phyloP scores from a whole-genome alignment of 2,888 invertebrate genomes.

The Himalopsyche japonica region DNA sequence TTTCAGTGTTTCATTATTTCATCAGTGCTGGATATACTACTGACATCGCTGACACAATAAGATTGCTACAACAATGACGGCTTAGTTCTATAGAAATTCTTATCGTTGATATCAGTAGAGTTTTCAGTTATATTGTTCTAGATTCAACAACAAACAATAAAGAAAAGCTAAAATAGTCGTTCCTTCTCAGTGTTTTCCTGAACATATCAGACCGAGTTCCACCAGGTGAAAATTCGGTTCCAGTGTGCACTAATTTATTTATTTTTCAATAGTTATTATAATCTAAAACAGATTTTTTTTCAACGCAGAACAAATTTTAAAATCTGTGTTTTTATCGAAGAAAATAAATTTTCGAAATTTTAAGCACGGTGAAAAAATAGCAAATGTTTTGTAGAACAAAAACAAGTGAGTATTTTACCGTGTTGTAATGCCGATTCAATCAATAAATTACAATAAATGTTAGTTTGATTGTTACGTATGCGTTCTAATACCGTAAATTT shows the following conservation, averaged over 20 bases:
- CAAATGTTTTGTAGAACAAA: too few relatives aligned
- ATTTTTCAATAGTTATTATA: not conserved
- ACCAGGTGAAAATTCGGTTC: not conserved
- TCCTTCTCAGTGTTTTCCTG: not conserved
- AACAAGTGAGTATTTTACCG: too few relatives aligned
- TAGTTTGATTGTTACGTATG: too few relatives aligned
- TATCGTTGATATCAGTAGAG: not conserved
- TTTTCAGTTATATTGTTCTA: not conserved
- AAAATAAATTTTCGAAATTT: too few relatives aligned
- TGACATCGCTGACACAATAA: not conserved
- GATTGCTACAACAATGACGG: not conserved
- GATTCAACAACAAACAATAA: not conserved
- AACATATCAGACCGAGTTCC: not conserved
- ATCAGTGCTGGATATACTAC: not conserved
- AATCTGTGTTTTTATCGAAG: too few relatives aligned
- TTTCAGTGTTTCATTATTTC: too few relatives aligned
- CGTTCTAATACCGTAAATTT: too few relatives aligned
- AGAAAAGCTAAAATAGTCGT: not conserved
- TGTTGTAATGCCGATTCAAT: too few relatives aligned
- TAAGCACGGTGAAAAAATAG: too few relatives aligned
- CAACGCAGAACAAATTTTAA: too few relatives aligned
- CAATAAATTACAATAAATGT: too few relatives aligned
- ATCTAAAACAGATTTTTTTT: too few relatives aligned
- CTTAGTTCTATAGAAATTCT: not conserved
- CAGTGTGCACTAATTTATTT: not conserved